Evolutionary conservation across 2,113 vertebrate genomes (phyloP).

Genomic region (Callocephalon fimbriatum): DNA sequence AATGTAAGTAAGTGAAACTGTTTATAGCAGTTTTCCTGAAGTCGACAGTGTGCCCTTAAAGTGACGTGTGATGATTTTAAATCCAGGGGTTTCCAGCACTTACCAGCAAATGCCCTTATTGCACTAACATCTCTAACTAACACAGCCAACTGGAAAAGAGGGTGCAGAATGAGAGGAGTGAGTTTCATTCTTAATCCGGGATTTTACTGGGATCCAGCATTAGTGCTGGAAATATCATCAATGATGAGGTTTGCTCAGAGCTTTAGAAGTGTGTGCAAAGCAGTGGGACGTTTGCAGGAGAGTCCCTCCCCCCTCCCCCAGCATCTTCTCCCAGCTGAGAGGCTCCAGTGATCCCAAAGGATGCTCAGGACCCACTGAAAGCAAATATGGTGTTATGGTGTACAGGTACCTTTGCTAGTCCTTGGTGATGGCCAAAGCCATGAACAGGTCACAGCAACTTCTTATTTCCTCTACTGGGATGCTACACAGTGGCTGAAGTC

Average conservation of each 20-base stretch:
- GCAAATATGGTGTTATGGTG: background rate
- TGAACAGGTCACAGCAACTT: background rate
- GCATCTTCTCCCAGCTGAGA: background rate
- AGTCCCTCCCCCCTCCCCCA: background rate
- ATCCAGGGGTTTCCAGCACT: background rate
- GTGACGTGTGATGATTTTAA: background rate
- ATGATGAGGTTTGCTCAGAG: background rate
- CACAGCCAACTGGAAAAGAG: background rate
- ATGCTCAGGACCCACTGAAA: background rate
- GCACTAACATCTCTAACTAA: background rate
- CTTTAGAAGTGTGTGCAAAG: background rate
- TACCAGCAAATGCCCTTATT: background rate
- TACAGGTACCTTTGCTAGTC: background rate
- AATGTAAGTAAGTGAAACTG: slow-evolving; percentile 21
- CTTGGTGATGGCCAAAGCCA: background rate
- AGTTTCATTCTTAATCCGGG: background rate
- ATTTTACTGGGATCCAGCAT: background rate
- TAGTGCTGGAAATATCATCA: background rate
- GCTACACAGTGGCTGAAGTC: background rate
- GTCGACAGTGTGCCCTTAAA: background rate
- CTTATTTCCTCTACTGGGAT: background rate
- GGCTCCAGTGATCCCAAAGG: background rate
- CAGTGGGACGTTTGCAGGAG: background rate
- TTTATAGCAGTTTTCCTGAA: slow-evolving; percentile 38
- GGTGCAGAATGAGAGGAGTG: background rate